Conservation (phyloP, 2,888 invertebrate species). For the Drosophila robusta region DNA sequence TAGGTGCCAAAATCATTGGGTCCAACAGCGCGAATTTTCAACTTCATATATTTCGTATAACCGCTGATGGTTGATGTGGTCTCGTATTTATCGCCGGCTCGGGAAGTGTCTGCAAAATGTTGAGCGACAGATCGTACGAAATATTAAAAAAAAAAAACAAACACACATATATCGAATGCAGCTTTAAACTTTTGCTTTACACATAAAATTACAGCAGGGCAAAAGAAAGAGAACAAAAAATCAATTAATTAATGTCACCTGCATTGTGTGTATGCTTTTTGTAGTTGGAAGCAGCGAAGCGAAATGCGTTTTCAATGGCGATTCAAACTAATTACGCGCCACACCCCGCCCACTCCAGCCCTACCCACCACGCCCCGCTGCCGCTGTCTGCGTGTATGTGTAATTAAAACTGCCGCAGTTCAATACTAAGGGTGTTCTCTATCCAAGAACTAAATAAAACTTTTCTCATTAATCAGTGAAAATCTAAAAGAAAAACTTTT, state of each 20-base stretch:
- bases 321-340: constrained; percentile 71
- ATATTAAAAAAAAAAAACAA: neutral
- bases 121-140: constrained; percentile 18
- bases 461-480: constrained; percentile 82
- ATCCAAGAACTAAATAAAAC: constrained; percentile 68
- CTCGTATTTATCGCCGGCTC: constrained; percentile 94
- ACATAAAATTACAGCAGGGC: constrained; percentile 3
- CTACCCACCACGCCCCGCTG: too few relatives aligned
- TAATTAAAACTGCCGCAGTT: constrained; percentile 78
- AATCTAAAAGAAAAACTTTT: constrained; percentile 81
- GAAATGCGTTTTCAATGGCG: constrained; percentile 64
- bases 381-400: constrained; percentile 58
- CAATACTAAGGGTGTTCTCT: constrained; percentile 46
- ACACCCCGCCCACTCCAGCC: neutral
- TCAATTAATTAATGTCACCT: constrained; percentile 81
- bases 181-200: constrained; percentile 30
- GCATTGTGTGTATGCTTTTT: constrained; percentile 34
- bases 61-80: constrained; percentile 93
- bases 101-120: constrained; percentile 87
- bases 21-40: constrained; percentile 93
- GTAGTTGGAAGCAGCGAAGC: constrained; percentile 50
- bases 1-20: constrained; percentile 94
- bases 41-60: constrained; percentile 95
- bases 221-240: constrained; percentile 45
- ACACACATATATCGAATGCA: constrained; percentile 3